Conservation (phyloP, 2,888 invertebrate species). For the Cryptus armator region DNA sequence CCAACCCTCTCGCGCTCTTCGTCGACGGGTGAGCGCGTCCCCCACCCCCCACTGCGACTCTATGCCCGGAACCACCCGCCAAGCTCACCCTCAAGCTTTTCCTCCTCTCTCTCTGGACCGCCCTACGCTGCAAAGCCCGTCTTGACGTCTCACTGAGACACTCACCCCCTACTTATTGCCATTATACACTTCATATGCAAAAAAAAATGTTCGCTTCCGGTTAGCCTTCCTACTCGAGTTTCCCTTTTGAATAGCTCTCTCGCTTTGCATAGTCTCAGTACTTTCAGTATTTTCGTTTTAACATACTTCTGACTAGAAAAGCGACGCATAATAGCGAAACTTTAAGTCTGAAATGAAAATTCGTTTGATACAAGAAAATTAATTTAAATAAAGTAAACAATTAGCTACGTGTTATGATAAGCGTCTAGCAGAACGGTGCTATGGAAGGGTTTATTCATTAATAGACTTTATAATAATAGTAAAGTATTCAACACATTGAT, state of each 20-base stretch:
- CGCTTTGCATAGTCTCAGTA: neutral
- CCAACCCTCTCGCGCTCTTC: conserved; percentile 72
- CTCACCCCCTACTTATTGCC: conserved; percentile 72
- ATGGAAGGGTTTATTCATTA: too few species aligned
- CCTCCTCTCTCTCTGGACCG: conserved; percentile 37
- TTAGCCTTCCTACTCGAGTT: neutral
- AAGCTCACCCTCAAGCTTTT: conserved; percentile 38
- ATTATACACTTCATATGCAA: conserved; percentile 73
- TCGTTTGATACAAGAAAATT: conserved; percentile 18
- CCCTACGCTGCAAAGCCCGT: conserved; percentile 64
- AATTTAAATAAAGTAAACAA: neutral
- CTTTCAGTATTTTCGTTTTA: too few species aligned
- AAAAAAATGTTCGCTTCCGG: conserved; percentile 58
- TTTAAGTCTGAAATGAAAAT: neutral
- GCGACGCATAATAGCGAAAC: neutral
- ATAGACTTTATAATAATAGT: too few species aligned
- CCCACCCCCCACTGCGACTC: conserved; percentile 47
- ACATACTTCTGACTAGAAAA: too few species aligned
- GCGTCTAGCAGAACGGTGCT: too few species aligned
- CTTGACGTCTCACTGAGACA: conserved; percentile 74
- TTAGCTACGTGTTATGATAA: too few species aligned
- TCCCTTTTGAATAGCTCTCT: neutral
- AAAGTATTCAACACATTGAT: too few species aligned
- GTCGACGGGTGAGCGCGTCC: conserved; percentile 44
- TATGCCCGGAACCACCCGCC: conserved; percentile 47